Evolutionary conservation across 2,797 vertebrate species (phyloP).

Genomic region (Fistularia tabacaria): DNA sequence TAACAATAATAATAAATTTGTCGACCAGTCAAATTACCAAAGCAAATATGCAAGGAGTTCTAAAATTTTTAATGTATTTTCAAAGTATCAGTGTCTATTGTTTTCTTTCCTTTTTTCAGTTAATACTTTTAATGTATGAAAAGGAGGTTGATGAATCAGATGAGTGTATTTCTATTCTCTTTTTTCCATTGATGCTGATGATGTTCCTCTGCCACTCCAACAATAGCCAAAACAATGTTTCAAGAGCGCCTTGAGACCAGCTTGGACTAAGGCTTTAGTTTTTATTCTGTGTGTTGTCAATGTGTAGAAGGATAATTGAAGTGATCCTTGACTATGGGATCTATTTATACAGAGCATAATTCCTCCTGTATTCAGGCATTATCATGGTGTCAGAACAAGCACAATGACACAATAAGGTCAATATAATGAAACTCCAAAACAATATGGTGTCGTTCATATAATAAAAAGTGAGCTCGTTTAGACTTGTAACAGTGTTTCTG

Average conservation of each 20-base stretch:
- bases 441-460: constrained; percentile 71
- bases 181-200: constrained; percentile 54
- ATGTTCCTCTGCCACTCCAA: constrained; percentile 64
- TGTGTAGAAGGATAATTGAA: constrained; percentile 76
- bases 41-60: no score
- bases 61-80: not conserved
- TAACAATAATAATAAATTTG: no score
- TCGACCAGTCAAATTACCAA: no score
- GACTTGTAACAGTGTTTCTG: constrained; percentile 25
- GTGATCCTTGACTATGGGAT: constrained; percentile 73
- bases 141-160: constrained; percentile 55
- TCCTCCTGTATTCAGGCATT: constrained; percentile 76
- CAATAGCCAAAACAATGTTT: constrained; percentile 70
- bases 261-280: constrained; percentile 70
- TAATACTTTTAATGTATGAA: constrained; percentile 30
- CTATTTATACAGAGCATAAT: constrained; percentile 77
- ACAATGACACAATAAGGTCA: constrained; percentile 79
- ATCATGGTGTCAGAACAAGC: constrained; percentile 74
- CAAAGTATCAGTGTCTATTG: not conserved
- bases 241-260: constrained; percentile 71
- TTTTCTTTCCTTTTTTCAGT: constrained; percentile 14
- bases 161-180: constrained; percentile 58
- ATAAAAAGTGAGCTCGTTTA: constrained; percentile 61
- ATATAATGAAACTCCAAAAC: constrained; percentile 78
- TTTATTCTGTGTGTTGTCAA: constrained; percentile 74